Evolutionary conservation across 2,888 invertebrate genomes (phyloP), one percentile per base, ranked within the genome.

Genomic region (Hipparchia semele): DNA sequence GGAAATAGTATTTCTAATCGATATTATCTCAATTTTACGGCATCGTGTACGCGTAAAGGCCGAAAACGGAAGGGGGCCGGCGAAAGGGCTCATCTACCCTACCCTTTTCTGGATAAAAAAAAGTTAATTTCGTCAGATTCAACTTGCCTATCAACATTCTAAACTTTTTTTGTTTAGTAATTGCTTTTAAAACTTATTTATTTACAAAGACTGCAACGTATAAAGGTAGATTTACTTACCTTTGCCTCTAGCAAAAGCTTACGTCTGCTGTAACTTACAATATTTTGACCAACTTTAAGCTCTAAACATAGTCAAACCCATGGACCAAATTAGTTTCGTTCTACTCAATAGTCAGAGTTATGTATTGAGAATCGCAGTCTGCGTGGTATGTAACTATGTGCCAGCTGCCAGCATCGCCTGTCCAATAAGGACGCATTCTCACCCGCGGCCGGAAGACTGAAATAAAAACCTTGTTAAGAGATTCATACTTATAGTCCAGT

Each of bases 361-460:
- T 67, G 67, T 39, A 67, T 68, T 68, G 23, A 73, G 73, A 73
- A 71, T 73, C 70, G 62, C 65, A 68, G 68, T 62, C 59, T 68
- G 51, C 51, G 56, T 76, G 76, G 73, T 77, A 78, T 78, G 78
- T 74, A 73, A 74, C 80, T 77, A 78, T 78, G 78, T 74, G 74
- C 75, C 80, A 78, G 79, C 80, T 80, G 80, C 75, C 3, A 53
- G 53, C 72, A 77, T 73, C 73, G 76, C 77, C 77, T 59, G 70
- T 67, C 67, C 70, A 58, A 68, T 79, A 74, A 80, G 71, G 75
- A 61, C 67, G 45, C 64, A 68, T 72, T 49, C 58, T 70, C 61
- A 76, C 61, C 33, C 12, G 33, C 13, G 59, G 9, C 33, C 23
- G 23, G 6, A 6, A 12, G 53, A 53, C 1, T n/a, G n/a, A n/a